These are phyloP conservation scores for Limanda limanda DNA, from an alignment of 2,113 vertebrate genomes.

Conservation along the genomic window DNA sequence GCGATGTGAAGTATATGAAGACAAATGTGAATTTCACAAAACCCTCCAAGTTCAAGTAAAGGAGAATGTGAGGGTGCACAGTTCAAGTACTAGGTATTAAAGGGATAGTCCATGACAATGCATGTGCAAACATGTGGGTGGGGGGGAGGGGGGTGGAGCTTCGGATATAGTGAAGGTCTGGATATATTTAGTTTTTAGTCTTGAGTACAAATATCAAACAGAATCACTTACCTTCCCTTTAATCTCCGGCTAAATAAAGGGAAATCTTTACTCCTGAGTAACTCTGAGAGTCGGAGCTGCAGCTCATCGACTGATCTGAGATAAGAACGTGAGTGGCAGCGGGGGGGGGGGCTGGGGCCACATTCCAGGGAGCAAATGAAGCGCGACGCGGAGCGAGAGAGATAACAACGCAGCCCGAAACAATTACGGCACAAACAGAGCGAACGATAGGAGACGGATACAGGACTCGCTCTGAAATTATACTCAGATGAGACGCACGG, in stretches of 20 bases:
- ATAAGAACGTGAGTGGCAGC: conserved; percentile 9
- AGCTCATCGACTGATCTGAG: background rate
- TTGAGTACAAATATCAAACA: no score
- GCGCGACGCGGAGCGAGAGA: no score
- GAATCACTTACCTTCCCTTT: no score
- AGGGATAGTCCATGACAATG: no score
- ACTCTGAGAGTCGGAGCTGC: background rate
- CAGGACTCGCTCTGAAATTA: background rate
- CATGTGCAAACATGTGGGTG: no score
- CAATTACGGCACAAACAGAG: conserved; percentile 39
- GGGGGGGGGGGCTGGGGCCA: background rate
- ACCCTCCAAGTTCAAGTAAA: background rate
- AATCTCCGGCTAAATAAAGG: no score
- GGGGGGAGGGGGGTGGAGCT: no score
- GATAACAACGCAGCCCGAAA: conserved; percentile 11
- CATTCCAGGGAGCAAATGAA: background rate
- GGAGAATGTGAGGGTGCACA: background rate
- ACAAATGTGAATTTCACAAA: background rate
- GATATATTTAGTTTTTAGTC: no score
- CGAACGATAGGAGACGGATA: background rate
- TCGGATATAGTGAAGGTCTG: no score
- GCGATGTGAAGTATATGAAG: background rate
- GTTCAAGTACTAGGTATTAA: no score
- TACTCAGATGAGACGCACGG: background rate
- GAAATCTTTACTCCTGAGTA: no score